phyloP scores from a whole-genome alignment of 2,113 vertebrate species.

The Aldabrachelys gigantea region DNA sequence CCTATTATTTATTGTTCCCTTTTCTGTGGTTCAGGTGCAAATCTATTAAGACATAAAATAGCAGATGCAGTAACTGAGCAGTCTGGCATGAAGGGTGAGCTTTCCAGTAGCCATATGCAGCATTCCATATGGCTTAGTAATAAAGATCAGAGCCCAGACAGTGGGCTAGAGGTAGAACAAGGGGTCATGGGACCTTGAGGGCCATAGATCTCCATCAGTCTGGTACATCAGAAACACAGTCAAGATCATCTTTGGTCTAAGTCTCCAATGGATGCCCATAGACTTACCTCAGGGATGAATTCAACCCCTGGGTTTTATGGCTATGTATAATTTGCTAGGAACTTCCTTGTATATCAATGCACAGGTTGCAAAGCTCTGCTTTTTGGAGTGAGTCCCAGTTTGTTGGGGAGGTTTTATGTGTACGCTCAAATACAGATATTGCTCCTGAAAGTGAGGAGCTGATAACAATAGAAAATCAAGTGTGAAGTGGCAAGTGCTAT shows the following conservation, averaged over 20 bases:
- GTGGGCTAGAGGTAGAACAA: background rate
- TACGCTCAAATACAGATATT: background rate
- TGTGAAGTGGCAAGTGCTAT: background rate
- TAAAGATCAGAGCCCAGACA: conserved; percentile 21
- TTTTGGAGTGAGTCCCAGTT: background rate
- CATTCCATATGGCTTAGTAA: background rate
- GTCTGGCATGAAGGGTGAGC: conserved; percentile 30
- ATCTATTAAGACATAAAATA: conserved; percentile 63
- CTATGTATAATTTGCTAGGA: background rate
- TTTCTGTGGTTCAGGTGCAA: conserved; percentile 45
- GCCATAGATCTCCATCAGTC: background rate
- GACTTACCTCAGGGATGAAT: background rate
- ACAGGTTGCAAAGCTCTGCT: background rate
- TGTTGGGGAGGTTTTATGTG: background rate
- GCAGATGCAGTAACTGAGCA: conserved; percentile 50
- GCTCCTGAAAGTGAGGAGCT: background rate
- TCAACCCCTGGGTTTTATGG: accelerated
- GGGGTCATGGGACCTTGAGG: background rate
- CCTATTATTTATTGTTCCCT: conserved; percentile 27
- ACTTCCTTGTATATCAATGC: background rate
- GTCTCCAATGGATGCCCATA: background rate
- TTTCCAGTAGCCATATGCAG: conserved; percentile 30
- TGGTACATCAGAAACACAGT: background rate
- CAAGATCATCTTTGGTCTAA: background rate
- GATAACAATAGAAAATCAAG: background rate